phyloP scores from a whole-genome alignment of 2,113 vertebrate species.

The Atherinomorus stipes region DNA sequence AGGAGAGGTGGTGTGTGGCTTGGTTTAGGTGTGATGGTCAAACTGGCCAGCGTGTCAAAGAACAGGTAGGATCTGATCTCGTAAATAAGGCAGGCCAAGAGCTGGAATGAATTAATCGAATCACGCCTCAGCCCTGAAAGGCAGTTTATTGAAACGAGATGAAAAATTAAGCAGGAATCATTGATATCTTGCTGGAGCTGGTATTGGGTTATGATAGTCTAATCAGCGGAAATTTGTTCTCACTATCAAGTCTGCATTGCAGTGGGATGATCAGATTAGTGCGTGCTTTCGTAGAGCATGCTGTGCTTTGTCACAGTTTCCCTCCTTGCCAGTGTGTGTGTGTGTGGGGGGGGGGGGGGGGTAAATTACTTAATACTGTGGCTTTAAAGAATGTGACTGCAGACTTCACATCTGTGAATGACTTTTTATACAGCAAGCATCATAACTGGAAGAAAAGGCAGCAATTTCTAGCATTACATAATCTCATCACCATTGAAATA shows the following conservation, averaged over 20 bases:
- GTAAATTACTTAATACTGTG: constrained; percentile 52
- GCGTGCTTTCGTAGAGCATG: constrained; percentile 13
- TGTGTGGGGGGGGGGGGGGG: constrained; percentile 27
- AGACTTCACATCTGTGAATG: constrained; percentile 64
- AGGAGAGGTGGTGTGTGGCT: constrained; percentile 14
- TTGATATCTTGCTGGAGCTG: constrained; percentile 43
- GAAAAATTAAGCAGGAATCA: constrained; percentile 52
- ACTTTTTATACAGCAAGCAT: constrained; percentile 47
- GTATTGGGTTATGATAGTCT: constrained; percentile 30
- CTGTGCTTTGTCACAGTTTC: constrained; percentile 44
- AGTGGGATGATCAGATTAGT: constrained; percentile 52
- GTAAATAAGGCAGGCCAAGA: constrained; percentile 35
- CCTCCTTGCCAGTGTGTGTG: no score
- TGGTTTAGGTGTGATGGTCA: background rate
- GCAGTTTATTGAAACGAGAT: constrained; percentile 61
- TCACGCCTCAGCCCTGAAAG: constrained; percentile 41
- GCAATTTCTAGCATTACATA: constrained; percentile 59
- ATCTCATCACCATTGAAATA: constrained; percentile 35
- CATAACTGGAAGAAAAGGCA: constrained; percentile 29
- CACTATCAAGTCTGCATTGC: constrained; percentile 69
- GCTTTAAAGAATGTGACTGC: constrained; percentile 45
- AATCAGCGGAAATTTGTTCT: constrained; percentile 51
- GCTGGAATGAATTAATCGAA: constrained; percentile 62
- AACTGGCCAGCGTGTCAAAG: constrained; percentile 12
- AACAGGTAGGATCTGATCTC: constrained; percentile 46